phyloP scores from a whole-genome alignment of 35 echinoderm and acorn worm species.

The Amphiura filiformis region DNA sequence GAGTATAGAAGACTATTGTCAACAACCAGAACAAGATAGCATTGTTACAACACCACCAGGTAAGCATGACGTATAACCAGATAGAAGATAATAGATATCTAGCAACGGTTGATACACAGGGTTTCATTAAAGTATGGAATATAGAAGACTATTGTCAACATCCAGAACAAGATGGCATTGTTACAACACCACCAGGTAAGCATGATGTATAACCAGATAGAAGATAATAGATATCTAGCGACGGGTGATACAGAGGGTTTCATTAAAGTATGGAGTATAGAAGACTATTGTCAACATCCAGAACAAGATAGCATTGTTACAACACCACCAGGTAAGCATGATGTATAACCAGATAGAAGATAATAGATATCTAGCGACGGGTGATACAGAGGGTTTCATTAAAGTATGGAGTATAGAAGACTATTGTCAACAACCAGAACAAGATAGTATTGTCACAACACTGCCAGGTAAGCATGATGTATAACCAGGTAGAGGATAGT shows the following conservation, averaged over 20 bases:
- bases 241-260: conserved; percentile 83
- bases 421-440: conserved; percentile 56
- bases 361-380: conserved; percentile 76
- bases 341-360: too few relatives aligned
- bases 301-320: conserved; percentile 37
- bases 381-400: conserved; percentile 75
- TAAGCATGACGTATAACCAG: too few relatives aligned
- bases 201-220: too few relatives aligned
- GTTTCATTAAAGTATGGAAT: conserved; percentile 76
- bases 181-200: conserved; percentile 61
- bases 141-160: conserved; percentile 81
- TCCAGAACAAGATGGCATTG: conserved; percentile 18
- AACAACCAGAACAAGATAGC: conserved; percentile 23
- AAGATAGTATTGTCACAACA: conserved; percentile 26
- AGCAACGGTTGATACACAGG: conserved; percentile 85
- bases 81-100: conserved; percentile 60
- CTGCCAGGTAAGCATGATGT: conserved; percentile 72
- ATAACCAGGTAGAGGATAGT: too few relatives aligned
- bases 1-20: conserved; percentile 85
- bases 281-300: conserved; percentile 65
- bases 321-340: conserved; percentile 62
- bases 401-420: conserved; percentile 91
- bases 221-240: conserved; percentile 64
- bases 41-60: conserved; percentile 53
- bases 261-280: conserved; percentile 87